phyloP scores from a whole-genome alignment of 2,888 invertebrate species.

The Brachyopa scutellaris region DNA sequence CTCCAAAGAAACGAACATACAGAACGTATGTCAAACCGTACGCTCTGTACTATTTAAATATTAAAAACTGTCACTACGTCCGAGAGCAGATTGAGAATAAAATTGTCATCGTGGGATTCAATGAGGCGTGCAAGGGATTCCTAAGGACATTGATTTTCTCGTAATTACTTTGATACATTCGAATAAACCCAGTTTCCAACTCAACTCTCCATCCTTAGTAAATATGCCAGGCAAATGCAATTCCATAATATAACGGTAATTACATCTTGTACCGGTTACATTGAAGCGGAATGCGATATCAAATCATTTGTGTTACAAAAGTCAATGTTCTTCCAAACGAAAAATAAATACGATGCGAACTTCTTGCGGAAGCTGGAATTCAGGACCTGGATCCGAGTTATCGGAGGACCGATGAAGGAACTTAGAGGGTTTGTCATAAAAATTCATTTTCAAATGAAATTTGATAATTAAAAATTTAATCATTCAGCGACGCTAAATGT shows the following conservation, averaged over 20 bases:
- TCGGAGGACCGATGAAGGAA: slow-evolving; percentile 18
- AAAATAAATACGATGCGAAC: slow-evolving; percentile 42
- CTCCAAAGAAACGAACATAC: slow-evolving; percentile 17
- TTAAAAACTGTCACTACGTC: slow-evolving; percentile 2
- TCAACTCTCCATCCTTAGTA: background rate
- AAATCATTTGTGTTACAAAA: slow-evolving; percentile 1
- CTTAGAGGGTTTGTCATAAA: slow-evolving; percentile 29
- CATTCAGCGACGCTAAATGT: slow-evolving; percentile 68
- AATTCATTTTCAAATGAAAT: too few species aligned
- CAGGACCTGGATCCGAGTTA: slow-evolving; percentile 38
- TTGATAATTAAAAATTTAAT: too few species aligned
- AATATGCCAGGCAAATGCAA: background rate
- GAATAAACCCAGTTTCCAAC: background rate
- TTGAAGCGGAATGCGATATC: slow-evolving; percentile 49
- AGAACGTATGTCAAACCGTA: background rate
- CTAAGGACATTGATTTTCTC: slow-evolving; percentile 76
- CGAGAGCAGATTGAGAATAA: slow-evolving; percentile 31
- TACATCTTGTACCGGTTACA: slow-evolving; percentile 16
- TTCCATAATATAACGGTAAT: slow-evolving; percentile 40
- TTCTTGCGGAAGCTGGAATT: slow-evolving; percentile 41
- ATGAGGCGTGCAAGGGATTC: slow-evolving; percentile 75
- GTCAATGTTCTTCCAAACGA: slow-evolving; percentile 34
- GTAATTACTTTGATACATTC: slow-evolving; percentile 15
- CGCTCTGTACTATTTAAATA: slow-evolving; percentile 44
- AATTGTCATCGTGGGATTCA: slow-evolving; percentile 76